These are phyloP conservation scores for Chromobotia macracanthus DNA, from an alignment of 2,797 vertebrate genomes.

Conservation along the genomic window DNA sequence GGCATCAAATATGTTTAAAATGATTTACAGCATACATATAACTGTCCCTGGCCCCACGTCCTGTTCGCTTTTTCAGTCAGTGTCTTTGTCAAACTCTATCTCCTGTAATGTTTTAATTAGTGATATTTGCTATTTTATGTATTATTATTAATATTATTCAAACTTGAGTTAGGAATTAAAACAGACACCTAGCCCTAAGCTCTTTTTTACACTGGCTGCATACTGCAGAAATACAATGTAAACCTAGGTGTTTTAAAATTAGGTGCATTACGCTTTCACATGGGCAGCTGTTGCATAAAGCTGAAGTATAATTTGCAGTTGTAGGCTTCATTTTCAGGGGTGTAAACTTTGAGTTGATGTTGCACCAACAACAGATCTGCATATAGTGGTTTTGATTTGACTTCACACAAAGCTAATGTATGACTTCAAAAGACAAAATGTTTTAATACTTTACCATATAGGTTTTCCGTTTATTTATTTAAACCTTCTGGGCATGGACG, in stretches of 20 bases:
- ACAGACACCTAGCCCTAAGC: not conserved
- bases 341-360: no score
- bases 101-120: slow-evolving; percentile 23
- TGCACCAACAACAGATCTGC: no score
- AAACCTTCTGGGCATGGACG: no score
- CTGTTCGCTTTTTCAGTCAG: slow-evolving; percentile 14
- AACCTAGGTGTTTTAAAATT: no score
- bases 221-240: not conserved
- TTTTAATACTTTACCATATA: no score
- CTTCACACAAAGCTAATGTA: no score
- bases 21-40: slow-evolving; percentile 59
- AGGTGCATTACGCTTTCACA: not conserved
- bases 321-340: no score
- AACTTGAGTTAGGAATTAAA: not conserved
- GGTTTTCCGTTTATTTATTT: no score
- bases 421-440: no score
- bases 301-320: no score
- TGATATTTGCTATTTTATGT: not conserved
- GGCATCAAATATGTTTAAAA: slow-evolving; percentile 51
- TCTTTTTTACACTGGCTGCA: not conserved
- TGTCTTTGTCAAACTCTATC: slow-evolving; percentile 33
- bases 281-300: no score
- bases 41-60: slow-evolving; percentile 21
- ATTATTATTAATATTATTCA: not conserved
- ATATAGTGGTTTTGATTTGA: no score